A percentile compares a stretch with the other conserved stretches of the same genome.
These are phyloP conservation scores for Stomatorhinus walkeri DNA, from an alignment of 2,797 vertebrate genomes.

Conservation along the genomic window DNA sequence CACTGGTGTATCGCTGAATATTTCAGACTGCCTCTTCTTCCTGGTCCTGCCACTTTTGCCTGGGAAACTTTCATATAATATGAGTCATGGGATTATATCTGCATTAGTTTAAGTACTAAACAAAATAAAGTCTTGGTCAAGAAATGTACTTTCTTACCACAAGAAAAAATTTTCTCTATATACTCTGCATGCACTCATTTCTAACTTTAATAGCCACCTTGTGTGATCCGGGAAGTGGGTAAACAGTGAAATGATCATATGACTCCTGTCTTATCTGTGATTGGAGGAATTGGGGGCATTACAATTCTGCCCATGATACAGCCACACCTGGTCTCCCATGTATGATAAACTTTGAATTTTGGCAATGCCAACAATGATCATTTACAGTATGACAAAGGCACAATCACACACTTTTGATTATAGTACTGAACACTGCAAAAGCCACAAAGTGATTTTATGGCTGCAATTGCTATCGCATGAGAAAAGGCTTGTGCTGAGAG, in stretches of 20 bases:
- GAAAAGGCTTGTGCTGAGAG: background rate
- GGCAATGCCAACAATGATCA: background rate
- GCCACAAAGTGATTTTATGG: background rate
- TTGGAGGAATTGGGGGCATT: background rate
- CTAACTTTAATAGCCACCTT: background rate
- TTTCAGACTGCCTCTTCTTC: background rate
- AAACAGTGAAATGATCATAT: background rate
- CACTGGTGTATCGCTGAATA: background rate
- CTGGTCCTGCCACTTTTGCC: background rate
- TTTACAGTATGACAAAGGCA: background rate
- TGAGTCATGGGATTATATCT: background rate
- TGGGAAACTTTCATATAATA: background rate
- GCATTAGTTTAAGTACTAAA: background rate
- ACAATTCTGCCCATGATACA: background rate
- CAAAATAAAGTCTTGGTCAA: background rate
- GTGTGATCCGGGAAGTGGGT: background rate
- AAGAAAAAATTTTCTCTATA: background rate
- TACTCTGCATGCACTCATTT: background rate
- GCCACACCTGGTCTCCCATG: background rate
- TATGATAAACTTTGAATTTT: background rate
- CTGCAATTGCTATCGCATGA: background rate
- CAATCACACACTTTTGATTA: background rate
- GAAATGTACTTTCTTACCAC: background rate
- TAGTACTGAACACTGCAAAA: background rate
- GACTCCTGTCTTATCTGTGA: background rate